These are phyloP conservation scores for Malacosoma neustria DNA, from an alignment of 2,888 invertebrate genomes.

Conservation along the genomic window DNA sequence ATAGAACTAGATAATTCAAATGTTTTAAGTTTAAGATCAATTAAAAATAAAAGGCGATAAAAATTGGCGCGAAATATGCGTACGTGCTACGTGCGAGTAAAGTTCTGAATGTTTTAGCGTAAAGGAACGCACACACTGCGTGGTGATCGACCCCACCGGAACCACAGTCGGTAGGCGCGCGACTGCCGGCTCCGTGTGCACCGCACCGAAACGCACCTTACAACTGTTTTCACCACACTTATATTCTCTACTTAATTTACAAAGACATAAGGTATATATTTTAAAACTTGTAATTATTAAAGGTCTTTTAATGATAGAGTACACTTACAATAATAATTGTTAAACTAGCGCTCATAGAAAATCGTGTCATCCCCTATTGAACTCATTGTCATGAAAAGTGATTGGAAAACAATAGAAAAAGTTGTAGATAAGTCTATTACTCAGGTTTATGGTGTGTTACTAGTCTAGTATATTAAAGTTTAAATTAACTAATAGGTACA, in stretches of 20 bases:
- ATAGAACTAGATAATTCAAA: constrained; percentile 10
- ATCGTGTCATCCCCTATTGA: constrained; percentile 48
- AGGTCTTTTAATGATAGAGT: constrained; percentile 41
- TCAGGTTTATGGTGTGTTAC: constrained; percentile 34
- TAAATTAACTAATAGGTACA: too few relatives aligned
- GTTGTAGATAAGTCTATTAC: constrained; percentile 42
- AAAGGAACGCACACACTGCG: constrained; percentile 48
- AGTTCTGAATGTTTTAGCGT: constrained; percentile 39
- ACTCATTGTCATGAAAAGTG: constrained; percentile 46
- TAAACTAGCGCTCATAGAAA: constrained; percentile 63
- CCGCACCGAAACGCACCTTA: constrained; percentile 60
- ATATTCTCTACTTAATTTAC: constrained; percentile 1
- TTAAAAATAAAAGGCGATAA: constrained; percentile 4
- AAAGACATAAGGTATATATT: constrained; percentile 17
- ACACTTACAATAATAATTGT: constrained; percentile 50
- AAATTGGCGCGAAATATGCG: constrained; percentile 43
- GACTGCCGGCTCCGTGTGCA: constrained; percentile 67
- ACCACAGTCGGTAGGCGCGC: constrained; percentile 69
- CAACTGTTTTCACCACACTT: constrained; percentile 10
- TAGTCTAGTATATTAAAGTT: too few relatives aligned
- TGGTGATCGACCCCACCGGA: constrained; percentile 75
- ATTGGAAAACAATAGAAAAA: constrained; percentile 48
- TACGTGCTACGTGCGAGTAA: constrained; percentile 35
- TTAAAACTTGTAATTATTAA: constrained; percentile 8
- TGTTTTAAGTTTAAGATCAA: constrained; percentile 7